Evolutionary conservation across 2,797 vertebrate species (phyloP).

Genomic region (Sebastolobus alascanus): DNA sequence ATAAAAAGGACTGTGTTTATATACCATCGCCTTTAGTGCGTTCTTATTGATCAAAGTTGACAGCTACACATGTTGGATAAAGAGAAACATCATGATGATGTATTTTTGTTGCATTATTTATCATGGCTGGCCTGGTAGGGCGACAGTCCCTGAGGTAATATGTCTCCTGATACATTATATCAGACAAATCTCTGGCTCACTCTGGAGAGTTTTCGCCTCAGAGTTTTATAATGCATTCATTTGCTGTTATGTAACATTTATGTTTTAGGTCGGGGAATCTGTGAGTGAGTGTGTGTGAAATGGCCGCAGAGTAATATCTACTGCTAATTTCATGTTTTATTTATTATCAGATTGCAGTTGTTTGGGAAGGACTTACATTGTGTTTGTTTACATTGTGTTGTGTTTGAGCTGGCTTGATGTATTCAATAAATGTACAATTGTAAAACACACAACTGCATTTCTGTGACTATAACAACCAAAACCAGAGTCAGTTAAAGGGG

Average conservation of each 20-base stretch:
- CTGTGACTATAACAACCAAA: not conserved
- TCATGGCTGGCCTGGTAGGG: slow-evolving; percentile 71
- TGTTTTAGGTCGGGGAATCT: slow-evolving; percentile 49
- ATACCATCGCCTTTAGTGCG: slow-evolving; percentile 64
- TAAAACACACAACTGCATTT: not conserved
- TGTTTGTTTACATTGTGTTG: slow-evolving; percentile 23
- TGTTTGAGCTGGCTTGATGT: not conserved
- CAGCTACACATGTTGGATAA: slow-evolving; percentile 86
- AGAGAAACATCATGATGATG: slow-evolving; percentile 81
- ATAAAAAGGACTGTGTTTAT: slow-evolving; percentile 68
- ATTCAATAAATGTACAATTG: not conserved
- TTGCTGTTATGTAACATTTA: slow-evolving; percentile 72
- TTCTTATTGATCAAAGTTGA: slow-evolving; percentile 85
- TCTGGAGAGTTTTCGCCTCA: slow-evolving; percentile 65
- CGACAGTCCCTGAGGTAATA: slow-evolving; percentile 78
- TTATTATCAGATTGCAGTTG: slow-evolving; percentile 30
- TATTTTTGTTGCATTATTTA: slow-evolving; percentile 87
- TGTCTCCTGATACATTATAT: slow-evolving; percentile 81
- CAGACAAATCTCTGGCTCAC: slow-evolving; percentile 75
- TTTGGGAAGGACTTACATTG: slow-evolving; percentile 8
- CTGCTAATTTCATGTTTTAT: slow-evolving; percentile 66
- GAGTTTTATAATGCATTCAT: slow-evolving; percentile 66
- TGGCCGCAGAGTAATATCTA: slow-evolving; percentile 32
- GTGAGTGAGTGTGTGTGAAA: slow-evolving; percentile 16
- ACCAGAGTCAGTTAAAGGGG: not conserved